A percentile compares a stretch with the other conserved stretches of the same genome.
Conservation (phyloP, 1,140 invertebrate genomes). For the Hesperophylax magnus region DNA sequence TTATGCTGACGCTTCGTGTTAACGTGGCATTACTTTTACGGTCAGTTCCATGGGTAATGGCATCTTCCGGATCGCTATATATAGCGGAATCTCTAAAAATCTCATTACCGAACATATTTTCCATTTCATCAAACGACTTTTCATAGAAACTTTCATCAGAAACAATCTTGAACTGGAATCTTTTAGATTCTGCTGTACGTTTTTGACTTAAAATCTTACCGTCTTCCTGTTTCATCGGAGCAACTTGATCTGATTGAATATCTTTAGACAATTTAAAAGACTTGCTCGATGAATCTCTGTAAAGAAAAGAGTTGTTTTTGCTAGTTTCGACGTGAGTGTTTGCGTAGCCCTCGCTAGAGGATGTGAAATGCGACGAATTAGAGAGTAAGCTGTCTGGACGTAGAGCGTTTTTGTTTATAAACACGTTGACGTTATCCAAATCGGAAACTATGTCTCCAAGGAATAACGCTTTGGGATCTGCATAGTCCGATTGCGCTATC, state of each 20-base stretch:
- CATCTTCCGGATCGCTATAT: conserved; percentile 79
- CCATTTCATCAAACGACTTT: conserved; percentile 82
- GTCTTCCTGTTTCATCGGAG: too few species aligned
- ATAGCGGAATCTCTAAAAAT: conserved; percentile 87
- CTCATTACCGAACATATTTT: conserved; percentile 75
- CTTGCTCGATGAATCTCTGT: conserved; percentile 22
- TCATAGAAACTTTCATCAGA: conserved; percentile 81
- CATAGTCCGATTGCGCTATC: conserved; percentile 90
- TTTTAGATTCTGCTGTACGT: conserved; percentile 20
- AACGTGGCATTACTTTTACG: neutral
- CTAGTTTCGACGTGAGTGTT: conserved; percentile 18
- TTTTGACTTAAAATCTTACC: neutral
- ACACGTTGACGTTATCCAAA: conserved; percentile 66
- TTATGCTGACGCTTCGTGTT: conserved; percentile 3
- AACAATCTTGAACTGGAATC: conserved; percentile 53
- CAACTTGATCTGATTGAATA: neutral
- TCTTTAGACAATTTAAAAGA: neutral
- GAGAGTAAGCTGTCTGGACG: conserved; percentile 69
- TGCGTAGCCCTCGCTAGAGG: conserved; percentile 72
- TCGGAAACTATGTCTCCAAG: conserved; percentile 64
- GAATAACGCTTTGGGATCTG: conserved; percentile 80
- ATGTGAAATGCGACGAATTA: conserved; percentile 74
- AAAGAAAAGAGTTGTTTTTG: conserved; percentile 52
- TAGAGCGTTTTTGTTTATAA: conserved; percentile 70
- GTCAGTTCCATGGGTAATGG: conserved; percentile 25